Conservation (phyloP, 2,888 invertebrate species). For the Eupithecia dodoneata region DNA sequence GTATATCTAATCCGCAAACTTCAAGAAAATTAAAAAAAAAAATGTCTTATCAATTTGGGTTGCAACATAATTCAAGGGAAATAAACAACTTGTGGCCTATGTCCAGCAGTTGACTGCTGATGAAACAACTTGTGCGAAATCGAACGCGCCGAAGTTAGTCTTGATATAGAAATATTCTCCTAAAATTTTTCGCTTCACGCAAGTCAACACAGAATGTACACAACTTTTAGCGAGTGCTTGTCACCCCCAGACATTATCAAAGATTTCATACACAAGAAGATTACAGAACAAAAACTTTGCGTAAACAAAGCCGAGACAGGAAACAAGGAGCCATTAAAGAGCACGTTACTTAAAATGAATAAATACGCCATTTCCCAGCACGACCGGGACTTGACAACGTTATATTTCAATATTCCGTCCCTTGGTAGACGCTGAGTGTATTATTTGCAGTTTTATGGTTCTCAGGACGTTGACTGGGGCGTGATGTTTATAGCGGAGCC, state of each 20-base stretch:
- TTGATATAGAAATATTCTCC: neutral
- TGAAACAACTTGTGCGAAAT: no score
- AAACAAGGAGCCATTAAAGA: slow-evolving; percentile 42
- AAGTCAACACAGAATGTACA: neutral
- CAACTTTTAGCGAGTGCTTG: slow-evolving; percentile 17
- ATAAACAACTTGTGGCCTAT: no score
- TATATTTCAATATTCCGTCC: slow-evolving; percentile 46
- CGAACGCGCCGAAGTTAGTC: neutral
- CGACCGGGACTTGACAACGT: slow-evolving; percentile 38
- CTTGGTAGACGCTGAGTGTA: slow-evolving; percentile 33
- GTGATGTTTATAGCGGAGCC: slow-evolving; percentile 4
- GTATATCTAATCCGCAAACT: no score
- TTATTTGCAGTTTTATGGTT: slow-evolving; percentile 38
- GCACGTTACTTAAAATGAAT: slow-evolving; percentile 44
- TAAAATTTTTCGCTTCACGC: slow-evolving; percentile 4
- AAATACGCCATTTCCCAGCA: slow-evolving; percentile 42
- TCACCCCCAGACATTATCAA: slow-evolving; percentile 28
- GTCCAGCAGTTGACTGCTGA: no score
- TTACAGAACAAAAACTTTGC: slow-evolving; percentile 34
- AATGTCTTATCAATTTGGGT: no score
- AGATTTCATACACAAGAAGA: slow-evolving; percentile 29
- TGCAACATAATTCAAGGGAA: no score
- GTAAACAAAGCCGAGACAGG: slow-evolving; percentile 41
- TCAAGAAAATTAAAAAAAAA: no score
- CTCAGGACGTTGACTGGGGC: slow-evolving; percentile 20